These are phyloP conservation scores for Aphis gossypii DNA, from an alignment of 1,140 invertebrate species.

Conservation along the genomic window DNA sequence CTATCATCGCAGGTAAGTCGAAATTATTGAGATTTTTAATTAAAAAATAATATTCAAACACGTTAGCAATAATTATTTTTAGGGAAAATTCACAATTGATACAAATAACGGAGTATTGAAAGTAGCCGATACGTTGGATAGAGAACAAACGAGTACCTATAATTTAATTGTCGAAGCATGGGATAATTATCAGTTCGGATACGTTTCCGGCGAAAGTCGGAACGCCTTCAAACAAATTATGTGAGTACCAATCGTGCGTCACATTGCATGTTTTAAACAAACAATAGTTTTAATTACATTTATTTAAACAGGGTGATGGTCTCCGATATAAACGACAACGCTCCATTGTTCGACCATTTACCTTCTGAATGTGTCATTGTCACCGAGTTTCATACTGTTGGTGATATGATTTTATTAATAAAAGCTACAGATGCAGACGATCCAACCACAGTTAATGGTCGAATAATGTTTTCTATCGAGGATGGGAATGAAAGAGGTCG, in stretches of 20 bases:
- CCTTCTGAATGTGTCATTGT: conserved; percentile 75
- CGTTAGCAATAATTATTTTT: not conserved
- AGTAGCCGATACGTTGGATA: conserved; percentile 81
- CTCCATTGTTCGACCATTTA: conserved; percentile 71
- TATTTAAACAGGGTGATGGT: conserved; percentile 68
- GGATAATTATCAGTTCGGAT: conserved; percentile 94
- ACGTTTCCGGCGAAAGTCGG: conserved; percentile 85
- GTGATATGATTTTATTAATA: conserved; percentile 77
- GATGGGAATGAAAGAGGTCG: conserved; percentile 79
- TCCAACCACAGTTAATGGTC: conserved; percentile 78
- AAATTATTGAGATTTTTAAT: not conserved
- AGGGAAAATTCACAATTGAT: conserved; percentile 86
- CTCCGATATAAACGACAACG: conserved; percentile 86
- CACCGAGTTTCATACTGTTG: conserved; percentile 86
- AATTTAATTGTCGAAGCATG: conserved; percentile 88
- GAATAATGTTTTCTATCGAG: conserved; percentile 75
- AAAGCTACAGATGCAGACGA: conserved; percentile 85
- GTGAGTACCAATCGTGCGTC: conserved; percentile 67
- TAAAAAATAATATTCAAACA: not conserved
- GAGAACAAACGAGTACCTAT: conserved; percentile 79
- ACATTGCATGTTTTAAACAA: not conserved
- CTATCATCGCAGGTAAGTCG: conserved; percentile 76
- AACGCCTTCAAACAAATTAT: conserved; percentile 91
- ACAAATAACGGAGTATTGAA: conserved; percentile 82
- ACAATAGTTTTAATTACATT: not conserved